A percentile compares a stretch with the other conserved stretches of the same genome.
Evolutionary conservation across 2,888 invertebrate species (phyloP).

Genomic region (Xiphydria camelus): DNA sequence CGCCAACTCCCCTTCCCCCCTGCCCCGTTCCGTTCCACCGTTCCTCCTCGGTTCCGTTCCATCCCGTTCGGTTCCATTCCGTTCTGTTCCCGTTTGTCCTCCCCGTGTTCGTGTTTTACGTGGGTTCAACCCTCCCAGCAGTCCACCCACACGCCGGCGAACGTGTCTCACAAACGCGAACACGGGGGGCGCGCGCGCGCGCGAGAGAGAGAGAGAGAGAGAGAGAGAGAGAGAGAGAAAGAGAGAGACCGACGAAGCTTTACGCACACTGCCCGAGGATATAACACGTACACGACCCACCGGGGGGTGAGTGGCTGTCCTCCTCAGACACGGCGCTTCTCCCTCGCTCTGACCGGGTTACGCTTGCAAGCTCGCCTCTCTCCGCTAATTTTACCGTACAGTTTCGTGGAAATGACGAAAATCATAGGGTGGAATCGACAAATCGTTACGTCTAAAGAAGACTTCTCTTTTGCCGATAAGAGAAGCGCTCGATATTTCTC

Average conservation of each 20-base stretch:
- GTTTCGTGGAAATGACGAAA: no score
- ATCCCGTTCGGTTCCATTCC: slow-evolving; percentile 8
- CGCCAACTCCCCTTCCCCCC: slow-evolving; percentile 10
- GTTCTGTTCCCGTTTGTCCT: slow-evolving; percentile 10
- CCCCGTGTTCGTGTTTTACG: slow-evolving; percentile 18
- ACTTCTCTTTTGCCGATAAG: no score
- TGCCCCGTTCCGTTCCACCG: slow-evolving; percentile 8
- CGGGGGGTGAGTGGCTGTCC: slow-evolving; percentile 9
- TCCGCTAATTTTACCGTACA: no score
- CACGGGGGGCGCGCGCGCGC: slow-evolving; percentile 13
- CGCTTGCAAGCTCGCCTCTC: slow-evolving; percentile 8
- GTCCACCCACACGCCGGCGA: slow-evolving; percentile 1
- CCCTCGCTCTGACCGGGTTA: slow-evolving; percentile 29
- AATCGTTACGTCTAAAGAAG: no score
- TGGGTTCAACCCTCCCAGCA: slow-evolving; percentile 17
- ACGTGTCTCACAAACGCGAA: slow-evolving; percentile 6
- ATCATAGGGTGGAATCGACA: no score
- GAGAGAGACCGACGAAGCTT: not conserved
- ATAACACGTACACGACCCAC: slow-evolving; percentile 23
- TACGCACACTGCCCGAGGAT: slow-evolving; percentile 13
- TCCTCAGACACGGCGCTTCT: slow-evolving; percentile 12
- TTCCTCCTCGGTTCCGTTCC: slow-evolving; percentile 8
- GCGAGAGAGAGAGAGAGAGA: no score
- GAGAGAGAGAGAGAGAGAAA: no score
- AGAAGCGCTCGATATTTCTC: no score